Conservation (phyloP, 2,113 vertebrate species). For the Cinclus mexicanus region DNA sequence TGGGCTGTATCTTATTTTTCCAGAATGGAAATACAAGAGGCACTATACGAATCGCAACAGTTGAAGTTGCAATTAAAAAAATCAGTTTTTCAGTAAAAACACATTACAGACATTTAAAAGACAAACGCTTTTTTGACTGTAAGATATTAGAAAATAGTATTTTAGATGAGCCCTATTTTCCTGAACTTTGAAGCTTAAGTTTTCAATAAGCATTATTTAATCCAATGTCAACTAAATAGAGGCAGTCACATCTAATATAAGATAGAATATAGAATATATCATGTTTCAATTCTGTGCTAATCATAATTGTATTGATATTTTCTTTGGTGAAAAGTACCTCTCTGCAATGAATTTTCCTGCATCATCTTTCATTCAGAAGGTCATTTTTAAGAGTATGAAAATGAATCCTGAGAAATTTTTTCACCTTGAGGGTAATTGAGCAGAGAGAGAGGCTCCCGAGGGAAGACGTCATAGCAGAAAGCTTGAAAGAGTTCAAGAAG, state of each 20-base stretch:
- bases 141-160: background rate
- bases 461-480: background rate
- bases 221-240: background rate
- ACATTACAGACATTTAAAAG: background rate
- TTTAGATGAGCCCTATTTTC: background rate
- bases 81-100: background rate
- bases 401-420: background rate
- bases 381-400: background rate
- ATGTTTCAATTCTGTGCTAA: background rate
- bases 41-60: accelerated
- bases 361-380: background rate
- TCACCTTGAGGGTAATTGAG: background rate
- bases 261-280: background rate
- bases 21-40: accelerated
- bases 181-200: background rate
- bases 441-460: background rate
- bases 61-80: background rate
- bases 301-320: background rate
- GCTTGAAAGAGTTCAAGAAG: background rate
- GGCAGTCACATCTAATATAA: background rate
- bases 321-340: background rate
- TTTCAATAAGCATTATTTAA: background rate
- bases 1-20: background rate
- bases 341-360: background rate
- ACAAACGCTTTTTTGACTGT: accelerated